A percentile compares a stretch with the other conserved stretches of the same genome.
These are phyloP conservation scores for Dromococcyx pavoninus DNA, from an alignment of 2,797 vertebrate genomes.

Conservation along the genomic window DNA sequence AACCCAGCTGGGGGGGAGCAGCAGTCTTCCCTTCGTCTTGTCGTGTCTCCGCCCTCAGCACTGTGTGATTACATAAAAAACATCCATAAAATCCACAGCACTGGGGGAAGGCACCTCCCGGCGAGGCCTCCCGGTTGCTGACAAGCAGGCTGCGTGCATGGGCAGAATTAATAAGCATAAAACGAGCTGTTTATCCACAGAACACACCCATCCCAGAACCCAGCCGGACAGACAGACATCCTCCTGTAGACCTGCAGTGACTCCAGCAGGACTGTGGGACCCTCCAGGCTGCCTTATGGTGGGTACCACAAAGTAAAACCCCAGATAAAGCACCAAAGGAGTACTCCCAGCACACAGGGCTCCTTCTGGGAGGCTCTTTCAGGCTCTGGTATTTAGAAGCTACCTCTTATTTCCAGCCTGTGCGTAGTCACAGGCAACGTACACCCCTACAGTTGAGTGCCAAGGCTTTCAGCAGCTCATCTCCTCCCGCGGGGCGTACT, in stretches of 20 bases:
- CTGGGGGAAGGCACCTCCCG: not conserved
- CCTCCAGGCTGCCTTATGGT: accelerated
- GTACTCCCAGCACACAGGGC: not conserved
- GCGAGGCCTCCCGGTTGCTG: not conserved
- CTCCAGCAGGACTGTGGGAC: not conserved
- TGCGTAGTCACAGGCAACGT: not conserved
- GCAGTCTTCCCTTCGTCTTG: not conserved
- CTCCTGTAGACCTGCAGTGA: accelerated
- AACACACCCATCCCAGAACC: not conserved
- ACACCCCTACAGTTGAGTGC: not conserved
- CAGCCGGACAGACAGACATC: not conserved
- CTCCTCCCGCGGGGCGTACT: not conserved
- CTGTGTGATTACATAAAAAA: not conserved
- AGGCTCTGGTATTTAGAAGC: not conserved
- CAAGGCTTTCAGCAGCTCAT: not conserved
- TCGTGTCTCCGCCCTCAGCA: accelerated
- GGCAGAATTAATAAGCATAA: not conserved
- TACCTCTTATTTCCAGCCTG: not conserved
- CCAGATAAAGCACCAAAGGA: not conserved
- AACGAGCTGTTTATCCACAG: not conserved
- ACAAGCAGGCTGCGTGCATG: not conserved
- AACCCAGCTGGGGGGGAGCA: not conserved
- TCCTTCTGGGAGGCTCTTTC: not conserved
- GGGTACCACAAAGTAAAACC: not conserved
- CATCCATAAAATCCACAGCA: not conserved